Percentiles rank a stretch among this genome's conserved stretches.
phyloP scores from a whole-genome alignment of 2,888 invertebrate species.

The Limenitis camilla region DNA sequence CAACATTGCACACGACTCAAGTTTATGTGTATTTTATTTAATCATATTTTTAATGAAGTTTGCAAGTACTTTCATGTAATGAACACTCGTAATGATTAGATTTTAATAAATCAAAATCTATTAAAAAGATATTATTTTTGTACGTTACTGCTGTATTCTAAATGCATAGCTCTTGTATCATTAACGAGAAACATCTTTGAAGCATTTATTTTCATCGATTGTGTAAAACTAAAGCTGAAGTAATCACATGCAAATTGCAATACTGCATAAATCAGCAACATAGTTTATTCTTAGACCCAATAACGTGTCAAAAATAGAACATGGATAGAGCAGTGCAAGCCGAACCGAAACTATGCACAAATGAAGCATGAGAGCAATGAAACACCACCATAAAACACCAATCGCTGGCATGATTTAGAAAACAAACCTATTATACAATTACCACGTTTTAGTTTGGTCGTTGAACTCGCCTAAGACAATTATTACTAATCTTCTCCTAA shows the following conservation, averaged over 20 bases:
- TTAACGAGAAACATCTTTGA: too few species aligned
- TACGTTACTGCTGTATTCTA: too few species aligned
- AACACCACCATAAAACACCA: conserved; percentile 49
- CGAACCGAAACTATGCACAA: conserved; percentile 43
- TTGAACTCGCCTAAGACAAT: conserved; percentile 36
- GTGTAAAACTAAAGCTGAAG: neutral
- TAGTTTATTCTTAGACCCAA: conserved; percentile 29
- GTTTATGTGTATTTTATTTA: conserved; percentile 1
- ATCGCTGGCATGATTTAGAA: conserved; percentile 45
- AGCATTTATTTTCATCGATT: neutral
- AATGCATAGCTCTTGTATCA: too few species aligned
- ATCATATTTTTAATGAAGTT: too few species aligned
- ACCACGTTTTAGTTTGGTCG: conserved; percentile 39
- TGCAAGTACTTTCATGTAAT: too few species aligned
- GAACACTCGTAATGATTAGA: too few species aligned
- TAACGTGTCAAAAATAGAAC: conserved; percentile 33
- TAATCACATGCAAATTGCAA: neutral
- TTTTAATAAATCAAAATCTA: too few species aligned
- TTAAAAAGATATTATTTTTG: too few species aligned
- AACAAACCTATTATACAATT: conserved; percentile 39
- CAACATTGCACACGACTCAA: conserved; percentile 1
- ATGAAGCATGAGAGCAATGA: conserved; percentile 49
- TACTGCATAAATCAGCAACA: conserved; percentile 9
- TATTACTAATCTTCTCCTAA: conserved; percentile 3
- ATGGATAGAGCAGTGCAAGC: conserved; percentile 38